A percentile compares a stretch with the other conserved stretches of the same genome.
Conservation (phyloP, 2,113 vertebrate species). For the Catharus fuscescens region DNA sequence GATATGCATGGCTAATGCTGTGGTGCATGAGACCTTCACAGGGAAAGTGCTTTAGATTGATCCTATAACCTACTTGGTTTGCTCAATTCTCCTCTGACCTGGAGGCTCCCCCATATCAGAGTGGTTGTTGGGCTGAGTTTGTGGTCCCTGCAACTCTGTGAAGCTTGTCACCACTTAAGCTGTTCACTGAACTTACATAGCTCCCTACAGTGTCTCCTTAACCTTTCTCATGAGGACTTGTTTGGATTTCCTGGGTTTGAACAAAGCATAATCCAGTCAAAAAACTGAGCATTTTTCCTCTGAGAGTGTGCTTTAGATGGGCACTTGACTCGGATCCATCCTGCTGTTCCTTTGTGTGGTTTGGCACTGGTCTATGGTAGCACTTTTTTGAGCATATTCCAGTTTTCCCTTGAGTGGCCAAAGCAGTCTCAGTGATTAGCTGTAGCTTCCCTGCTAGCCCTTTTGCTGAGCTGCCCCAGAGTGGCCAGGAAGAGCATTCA, state of each 20-base stretch:
- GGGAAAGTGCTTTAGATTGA: not conserved
- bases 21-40: fast-evolving
- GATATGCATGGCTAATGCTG: not conserved
- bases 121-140: not conserved
- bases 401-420: slow-evolving; percentile 43
- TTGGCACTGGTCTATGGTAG: slow-evolving; percentile 48
- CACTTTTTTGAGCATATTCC: slow-evolving; percentile 34
- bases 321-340: slow-evolving; percentile 9
- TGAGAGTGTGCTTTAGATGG: not conserved
- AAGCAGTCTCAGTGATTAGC: slow-evolving; percentile 11
- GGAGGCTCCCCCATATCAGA: fast-evolving
- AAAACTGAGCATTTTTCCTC: not conserved
- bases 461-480: not conserved
- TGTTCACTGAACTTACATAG: slow-evolving; percentile 13
- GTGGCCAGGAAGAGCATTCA: not conserved
- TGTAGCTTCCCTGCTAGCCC: not conserved
- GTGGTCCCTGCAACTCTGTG: not conserved
- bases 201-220: not conserved
- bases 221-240: slow-evolving; percentile 6
- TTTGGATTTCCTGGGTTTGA: slow-evolving; percentile 23
- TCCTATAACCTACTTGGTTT: not conserved
- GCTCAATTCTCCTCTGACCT: not conserved
- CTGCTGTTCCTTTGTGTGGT: slow-evolving; percentile 42
- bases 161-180: not conserved
- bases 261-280: slow-evolving; percentile 5